Evolutionary conservation across 2,113 vertebrate species (phyloP).

Genomic region (Galemys pyrenaicus): DNA sequence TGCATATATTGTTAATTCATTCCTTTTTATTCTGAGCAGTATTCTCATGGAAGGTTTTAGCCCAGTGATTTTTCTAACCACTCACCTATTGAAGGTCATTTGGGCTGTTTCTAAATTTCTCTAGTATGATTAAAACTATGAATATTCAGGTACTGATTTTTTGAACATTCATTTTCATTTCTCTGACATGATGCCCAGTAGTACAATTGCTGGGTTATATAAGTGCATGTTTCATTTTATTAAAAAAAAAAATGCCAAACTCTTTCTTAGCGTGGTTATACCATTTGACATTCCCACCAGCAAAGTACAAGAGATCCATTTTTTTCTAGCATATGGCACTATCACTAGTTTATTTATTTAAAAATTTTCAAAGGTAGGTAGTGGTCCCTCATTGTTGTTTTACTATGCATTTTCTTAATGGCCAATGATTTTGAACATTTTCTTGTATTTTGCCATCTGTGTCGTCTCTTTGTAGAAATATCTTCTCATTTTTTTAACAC

Average conservation of each 20-base stretch:
- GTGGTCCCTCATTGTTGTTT: neutral
- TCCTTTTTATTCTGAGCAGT: conserved; percentile 24
- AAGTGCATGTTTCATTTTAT: neutral
- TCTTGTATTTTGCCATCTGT: neutral
- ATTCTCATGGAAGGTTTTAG: neutral
- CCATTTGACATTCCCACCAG: neutral
- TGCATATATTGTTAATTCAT: neutral
- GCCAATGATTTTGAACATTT: neutral
- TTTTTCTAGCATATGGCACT: neutral
- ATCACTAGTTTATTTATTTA: neutral
- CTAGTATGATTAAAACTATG: neutral
- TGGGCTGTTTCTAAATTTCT: conserved; percentile 10
- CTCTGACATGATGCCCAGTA: neutral
- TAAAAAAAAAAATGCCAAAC: neutral
- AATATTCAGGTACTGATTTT: neutral
- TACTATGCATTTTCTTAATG: neutral
- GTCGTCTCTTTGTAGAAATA: neutral
- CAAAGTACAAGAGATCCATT: neutral
- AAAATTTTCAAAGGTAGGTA: neutral
- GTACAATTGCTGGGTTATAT: neutral
- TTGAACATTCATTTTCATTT: neutral
- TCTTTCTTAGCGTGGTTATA: neutral
- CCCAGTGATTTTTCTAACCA: neutral
- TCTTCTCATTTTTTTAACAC: neutral
- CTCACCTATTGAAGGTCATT: neutral